These are phyloP conservation scores for Gobio occitaniae DNA, from an alignment of 2,797 vertebrate genomes.

Conservation along the genomic window DNA sequence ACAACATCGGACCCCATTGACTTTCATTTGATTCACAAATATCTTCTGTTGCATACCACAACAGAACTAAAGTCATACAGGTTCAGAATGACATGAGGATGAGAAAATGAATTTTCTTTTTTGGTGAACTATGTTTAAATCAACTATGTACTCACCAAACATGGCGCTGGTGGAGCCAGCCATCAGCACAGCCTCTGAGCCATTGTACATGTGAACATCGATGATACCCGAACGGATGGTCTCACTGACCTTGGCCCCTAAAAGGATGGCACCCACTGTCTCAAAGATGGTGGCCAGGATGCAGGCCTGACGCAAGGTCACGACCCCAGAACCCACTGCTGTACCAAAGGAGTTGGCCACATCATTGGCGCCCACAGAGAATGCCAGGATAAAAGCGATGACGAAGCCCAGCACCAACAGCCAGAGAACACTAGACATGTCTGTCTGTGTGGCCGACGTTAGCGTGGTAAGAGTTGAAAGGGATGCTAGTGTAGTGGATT, in stretches of 20 bases:
- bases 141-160: conserved; percentile 81
- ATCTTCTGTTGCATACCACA: not conserved
- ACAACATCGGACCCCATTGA: not conserved
- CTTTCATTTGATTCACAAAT: not conserved
- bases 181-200: conserved; percentile 85
- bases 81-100: not conserved
- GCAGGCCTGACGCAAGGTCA: conserved; percentile 93
- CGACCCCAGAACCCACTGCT: conserved; percentile 94
- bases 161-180: conserved; percentile 93
- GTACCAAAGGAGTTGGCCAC: conserved; percentile 98
- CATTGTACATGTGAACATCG: conserved; percentile 87
- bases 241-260: conserved; percentile 94
- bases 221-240: conserved; percentile 96
- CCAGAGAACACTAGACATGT: conserved; percentile 81
- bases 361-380: conserved; percentile 98
- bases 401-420: conserved; percentile 90
- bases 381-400: conserved; percentile 94
- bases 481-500: conserved; percentile 71
- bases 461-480: conserved; percentile 68
- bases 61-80: not conserved
- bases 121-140: not conserved
- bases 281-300: conserved; percentile 93
- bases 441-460: conserved; percentile 60
- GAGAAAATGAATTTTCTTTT: not conserved
- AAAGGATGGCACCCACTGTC: conserved; percentile 90